Base-by-base conservation (phyloP, 2,888 invertebrate species). In the Rambutsinella grinnellia region DNA sequence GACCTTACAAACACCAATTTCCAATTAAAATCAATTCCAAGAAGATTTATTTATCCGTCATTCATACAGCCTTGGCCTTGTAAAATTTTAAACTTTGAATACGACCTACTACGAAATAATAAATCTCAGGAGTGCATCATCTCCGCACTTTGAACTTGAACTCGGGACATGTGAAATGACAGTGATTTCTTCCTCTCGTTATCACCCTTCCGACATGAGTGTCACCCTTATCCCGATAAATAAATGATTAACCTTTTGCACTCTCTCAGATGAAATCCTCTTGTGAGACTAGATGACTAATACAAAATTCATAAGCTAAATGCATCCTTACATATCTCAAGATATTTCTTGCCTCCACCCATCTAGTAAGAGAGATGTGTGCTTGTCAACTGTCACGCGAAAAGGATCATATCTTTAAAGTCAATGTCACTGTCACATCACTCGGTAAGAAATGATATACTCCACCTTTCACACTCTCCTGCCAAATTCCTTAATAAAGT, bases 191-290 rank as follows among this genome's bases (percentile, higher is more conserved):
- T 36, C 36, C 36, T 36, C n/a, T 36, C 36, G 13, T 13, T 36
- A 13, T 36, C 36, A 36, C 36, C 36, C 36, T 36, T 36, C 36
- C 13, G 36, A 5, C 13, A 36, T 13, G 6, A 36, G 5, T 13
- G 5, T 36, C 36, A 36, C 36, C 13, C 36, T 36, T 36, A 28
- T 53, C n/a, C n/a, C n/a, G 36, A 36, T 53, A 54, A 44, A 58
- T 49, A 67, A 67, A 57, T 58, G 58, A 67, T 67, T 58, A 67
- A 67, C 67, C 67, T 58, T 57, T 58, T 27, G 36, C 8, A 15
- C 47, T 13, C 6, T 24, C 24, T n/a, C n/a, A 13, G 8, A 3
- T 49, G 49, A 1, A 49, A 49, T 21, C 3, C 54, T 21, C 54
- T 13, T 8, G 36, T n/a, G n/a, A n/a, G n/a, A n/a, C n/a, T n/a